phyloP scores from a whole-genome alignment of 2,113 vertebrate genomes.

The human region DNA sequence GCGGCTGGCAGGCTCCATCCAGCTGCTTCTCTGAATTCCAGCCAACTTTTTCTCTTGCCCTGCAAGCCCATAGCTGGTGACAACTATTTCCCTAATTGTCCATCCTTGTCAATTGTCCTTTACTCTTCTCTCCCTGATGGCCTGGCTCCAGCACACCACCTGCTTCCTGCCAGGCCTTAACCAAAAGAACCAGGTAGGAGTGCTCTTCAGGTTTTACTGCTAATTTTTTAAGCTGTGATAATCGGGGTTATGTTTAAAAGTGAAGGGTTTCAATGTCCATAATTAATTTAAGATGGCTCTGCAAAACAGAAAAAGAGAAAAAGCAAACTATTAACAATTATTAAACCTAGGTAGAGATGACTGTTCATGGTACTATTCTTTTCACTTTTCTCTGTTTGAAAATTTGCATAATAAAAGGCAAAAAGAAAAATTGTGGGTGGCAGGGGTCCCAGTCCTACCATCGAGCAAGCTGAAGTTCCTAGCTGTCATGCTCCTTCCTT shows the following conservation, averaged over 20 bases:
- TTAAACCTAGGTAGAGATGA: neutral
- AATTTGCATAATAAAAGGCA: neutral
- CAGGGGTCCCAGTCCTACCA: neutral
- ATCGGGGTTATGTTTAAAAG: neutral
- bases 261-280: neutral
- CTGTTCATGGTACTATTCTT: neutral
- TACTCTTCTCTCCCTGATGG: neutral
- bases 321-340: neutral
- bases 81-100: neutral
- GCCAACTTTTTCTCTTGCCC: neutral
- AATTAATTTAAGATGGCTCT: neutral
- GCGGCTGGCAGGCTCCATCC: neutral
- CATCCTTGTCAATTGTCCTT: neutral
- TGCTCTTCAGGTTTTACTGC: neutral
- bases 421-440: neutral
- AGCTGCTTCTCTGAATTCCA: neutral
- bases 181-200: neutral
- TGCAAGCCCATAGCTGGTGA: neutral
- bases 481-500: neutral
- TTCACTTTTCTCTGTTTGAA: neutral
- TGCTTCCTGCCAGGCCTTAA: neutral
- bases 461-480: neutral
- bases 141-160: neutral
- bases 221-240: neutral
- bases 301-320: neutral